These are phyloP conservation scores for Conistra vaccinii DNA, from an alignment of 2,888 invertebrate genomes.

Conservation along the genomic window DNA sequence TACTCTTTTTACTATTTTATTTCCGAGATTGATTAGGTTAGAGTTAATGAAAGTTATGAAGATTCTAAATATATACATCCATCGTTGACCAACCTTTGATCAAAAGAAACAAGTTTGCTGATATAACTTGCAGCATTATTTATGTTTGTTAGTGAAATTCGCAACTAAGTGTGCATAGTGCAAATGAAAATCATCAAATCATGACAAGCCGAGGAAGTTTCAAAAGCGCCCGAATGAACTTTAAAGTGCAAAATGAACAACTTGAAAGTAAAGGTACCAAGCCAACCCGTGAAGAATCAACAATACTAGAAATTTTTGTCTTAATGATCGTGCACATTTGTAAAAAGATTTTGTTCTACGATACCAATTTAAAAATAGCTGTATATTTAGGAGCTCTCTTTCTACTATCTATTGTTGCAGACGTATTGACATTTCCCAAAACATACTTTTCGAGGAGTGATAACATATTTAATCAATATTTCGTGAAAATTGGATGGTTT, in stretches of 20 bases:
- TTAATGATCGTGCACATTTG: conserved; percentile 96
- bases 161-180: conserved; percentile 17
- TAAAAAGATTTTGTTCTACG: conserved; percentile 96
- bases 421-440: conserved; percentile 95
- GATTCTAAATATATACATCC: conserved; percentile 25
- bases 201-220: conserved; percentile 84
- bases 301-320: conserved; percentile 94
- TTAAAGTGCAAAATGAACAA: conserved; percentile 85
- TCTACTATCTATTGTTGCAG: conserved; percentile 95
- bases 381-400: conserved; percentile 96
- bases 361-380: conserved; percentile 96
- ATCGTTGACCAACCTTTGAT: conserved; percentile 8
- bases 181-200: conserved; percentile 68
- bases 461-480: conserved; percentile 97
- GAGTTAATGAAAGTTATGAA: not conserved
- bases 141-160: not conserved
- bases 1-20: not conserved
- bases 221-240: conserved; percentile 87
- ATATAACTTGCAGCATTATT: not conserved
- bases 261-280: conserved; percentile 92
- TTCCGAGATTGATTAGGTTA: not conserved
- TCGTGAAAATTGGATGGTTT: conserved; percentile 99
- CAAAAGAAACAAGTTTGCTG: not conserved
- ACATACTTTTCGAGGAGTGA: conserved; percentile 97
- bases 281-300: conserved; percentile 96